Base-by-base conservation (phyloP, 2,113 vertebrate genomes). In the Cnemophilus loriae region DNA sequence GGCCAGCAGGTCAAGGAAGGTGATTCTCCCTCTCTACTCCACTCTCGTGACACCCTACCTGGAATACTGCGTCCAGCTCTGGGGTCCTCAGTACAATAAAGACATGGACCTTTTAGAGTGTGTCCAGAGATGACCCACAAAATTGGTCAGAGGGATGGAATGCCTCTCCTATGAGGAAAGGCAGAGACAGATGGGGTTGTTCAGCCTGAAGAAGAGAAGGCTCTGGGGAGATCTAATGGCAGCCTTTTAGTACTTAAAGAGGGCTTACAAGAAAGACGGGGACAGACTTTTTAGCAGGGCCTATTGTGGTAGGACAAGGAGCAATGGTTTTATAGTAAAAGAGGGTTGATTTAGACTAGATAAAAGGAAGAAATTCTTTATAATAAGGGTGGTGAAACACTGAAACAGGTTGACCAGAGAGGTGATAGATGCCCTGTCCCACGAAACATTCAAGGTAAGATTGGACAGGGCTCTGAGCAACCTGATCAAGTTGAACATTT, bases 41-140 rank as follows among this genome's bases (percentile, higher is more conserved):
- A 30, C 18, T 30, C 35, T 30, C 33, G 28, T 8, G 28, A n/a
- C 23, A 39, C 33, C 13, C 13, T 19, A 37, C 5, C 33, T 30
- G 23, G 44, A 57, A 47, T 21, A 17, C 16, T 52, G 20, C 37
- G 30, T 30, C 37, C 65, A 64, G 13, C 27, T 64, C 33, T 39
- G 33, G 13, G 23, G 4, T 33, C 20, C 20, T 73, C 59, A 79
- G 46, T 21, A 52, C 17, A 65, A 49, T 33, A 52, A 65, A 59
- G 28, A 78, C 16, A 39, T 3, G 10, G 37, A 71, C 4, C 14
- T 59, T 47, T 65, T 19, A 33, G 13, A 71, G 8, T 0, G 0
- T 28, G 50, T 46, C 50, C 50, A 71, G 50, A 71, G 8, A 44
- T 3, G 5, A 4, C 27, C 33, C 24, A 59, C 14, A 18, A 13